Conservation (phyloP, 2,113 vertebrate species). For the Corvus cornix region DNA sequence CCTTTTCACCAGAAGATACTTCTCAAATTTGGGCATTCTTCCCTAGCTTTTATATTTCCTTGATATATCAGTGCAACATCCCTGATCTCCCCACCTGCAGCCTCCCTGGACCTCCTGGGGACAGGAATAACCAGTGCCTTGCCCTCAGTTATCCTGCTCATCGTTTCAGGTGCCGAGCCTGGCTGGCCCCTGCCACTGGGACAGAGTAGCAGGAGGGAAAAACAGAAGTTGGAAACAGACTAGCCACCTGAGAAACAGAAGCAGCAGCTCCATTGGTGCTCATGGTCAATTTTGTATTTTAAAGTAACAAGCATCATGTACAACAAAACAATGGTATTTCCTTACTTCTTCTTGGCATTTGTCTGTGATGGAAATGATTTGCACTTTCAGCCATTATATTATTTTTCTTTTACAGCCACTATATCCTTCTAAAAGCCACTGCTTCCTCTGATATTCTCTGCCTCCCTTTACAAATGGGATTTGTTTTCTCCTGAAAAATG, state of each 20-base stretch:
- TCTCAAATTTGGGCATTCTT: not conserved
- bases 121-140: not conserved
- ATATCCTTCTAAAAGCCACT: not conserved
- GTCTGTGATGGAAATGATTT: not conserved
- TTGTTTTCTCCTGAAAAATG: conserved; percentile 15
- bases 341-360: not conserved
- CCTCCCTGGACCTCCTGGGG: not conserved
- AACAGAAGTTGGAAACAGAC: not conserved
- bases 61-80: not conserved
- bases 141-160: not conserved
- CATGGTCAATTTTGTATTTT: not conserved
- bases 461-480: not conserved
- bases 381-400: not conserved
- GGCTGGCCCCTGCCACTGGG: not conserved
- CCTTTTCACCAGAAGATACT: not conserved
- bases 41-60: not conserved
- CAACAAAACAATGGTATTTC: not conserved
- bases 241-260: not conserved
- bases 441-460: not conserved
- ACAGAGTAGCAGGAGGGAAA: not conserved
- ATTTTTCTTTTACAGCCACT: not conserved
- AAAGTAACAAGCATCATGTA: not conserved
- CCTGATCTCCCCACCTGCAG: not conserved
- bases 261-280: not conserved
- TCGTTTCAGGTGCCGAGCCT: not conserved